A percentile compares a stretch with the other conserved stretches of the same genome.
Evolutionary conservation across 1,140 invertebrate species (phyloP).

Genomic region (Sinella curviseta): DNA sequence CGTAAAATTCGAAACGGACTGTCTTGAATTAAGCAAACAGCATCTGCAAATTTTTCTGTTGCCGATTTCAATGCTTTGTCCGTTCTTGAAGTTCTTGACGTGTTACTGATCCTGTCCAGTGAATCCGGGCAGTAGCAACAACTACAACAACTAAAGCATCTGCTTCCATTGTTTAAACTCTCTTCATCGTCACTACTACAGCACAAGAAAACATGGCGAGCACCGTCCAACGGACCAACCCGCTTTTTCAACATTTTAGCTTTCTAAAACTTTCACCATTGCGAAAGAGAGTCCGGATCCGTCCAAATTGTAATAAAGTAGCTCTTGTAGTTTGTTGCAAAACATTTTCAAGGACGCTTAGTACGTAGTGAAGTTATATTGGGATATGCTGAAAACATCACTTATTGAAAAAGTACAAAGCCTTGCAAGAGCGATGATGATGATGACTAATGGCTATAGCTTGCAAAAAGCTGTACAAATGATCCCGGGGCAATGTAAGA

Average conservation of each 20-base stretch:
- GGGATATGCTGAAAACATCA: no score
- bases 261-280: background rate
- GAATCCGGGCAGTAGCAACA: slow-evolving; percentile 23
- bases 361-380: no score
- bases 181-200: background rate
- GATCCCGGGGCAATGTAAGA: no score
- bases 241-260: slow-evolving; percentile 30
- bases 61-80: slow-evolving; percentile 36
- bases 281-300: no score
- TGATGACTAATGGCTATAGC: no score
- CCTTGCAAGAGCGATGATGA: no score
- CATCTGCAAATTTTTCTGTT: slow-evolving; percentile 53
- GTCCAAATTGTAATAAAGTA: no score
- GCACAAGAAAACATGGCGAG: slow-evolving; percentile 28
- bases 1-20: slow-evolving; percentile 67
- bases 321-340: no score
- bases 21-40: slow-evolving; percentile 65
- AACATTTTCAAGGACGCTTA: no score
- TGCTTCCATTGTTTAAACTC: background rate
- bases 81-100: slow-evolving; percentile 25
- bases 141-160: slow-evolving; percentile 29
- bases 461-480: no score
- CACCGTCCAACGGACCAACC: slow-evolving; percentile 24
- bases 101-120: slow-evolving; percentile 29
- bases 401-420: no score